These are phyloP conservation scores for Amiota minor DNA, from an alignment of 2,888 invertebrate species.

Conservation along the genomic window DNA sequence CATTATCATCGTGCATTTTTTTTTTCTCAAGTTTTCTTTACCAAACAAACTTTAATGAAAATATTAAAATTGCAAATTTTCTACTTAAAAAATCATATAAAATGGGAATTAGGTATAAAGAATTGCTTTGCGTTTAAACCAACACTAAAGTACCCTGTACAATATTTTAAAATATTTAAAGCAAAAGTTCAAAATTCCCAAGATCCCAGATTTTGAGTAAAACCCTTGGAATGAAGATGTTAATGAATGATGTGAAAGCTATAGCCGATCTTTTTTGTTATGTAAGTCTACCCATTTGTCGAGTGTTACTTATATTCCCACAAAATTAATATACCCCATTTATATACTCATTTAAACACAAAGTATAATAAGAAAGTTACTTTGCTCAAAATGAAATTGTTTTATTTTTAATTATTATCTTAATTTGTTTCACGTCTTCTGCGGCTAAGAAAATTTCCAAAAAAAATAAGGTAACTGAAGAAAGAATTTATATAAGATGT, in stretches of 20 bases:
- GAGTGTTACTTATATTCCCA: neutral
- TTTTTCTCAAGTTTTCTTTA: slow-evolving; percentile 8
- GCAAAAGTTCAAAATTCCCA: too few relatives aligned
- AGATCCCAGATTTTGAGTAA: too few relatives aligned
- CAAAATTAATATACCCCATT: neutral
- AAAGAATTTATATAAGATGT: neutral
- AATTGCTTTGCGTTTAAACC: too few relatives aligned
- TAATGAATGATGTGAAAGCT: too few relatives aligned
- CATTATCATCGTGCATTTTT: neutral
- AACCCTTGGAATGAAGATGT: too few relatives aligned
- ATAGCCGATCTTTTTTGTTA: neutral
- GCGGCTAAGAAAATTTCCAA: neutral
- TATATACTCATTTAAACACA: neutral
- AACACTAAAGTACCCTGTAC: too few relatives aligned
- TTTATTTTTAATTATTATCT: slow-evolving; percentile 25
- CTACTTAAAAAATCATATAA: too few relatives aligned
- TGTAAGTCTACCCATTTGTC: neutral
- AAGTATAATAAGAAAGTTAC: neutral
- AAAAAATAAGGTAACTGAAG: neutral
- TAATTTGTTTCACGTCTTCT: slow-evolving; percentile 15
- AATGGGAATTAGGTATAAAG: too few relatives aligned
- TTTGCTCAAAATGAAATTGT: slow-evolving; percentile 11
- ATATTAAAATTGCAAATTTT: slow-evolving; percentile 28
- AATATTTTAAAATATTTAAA: too few relatives aligned
- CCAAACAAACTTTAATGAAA: slow-evolving; percentile 24